These are phyloP conservation scores for Mystacornis crossleyi DNA, from an alignment of 2,113 vertebrate species.

Conservation along the genomic window DNA sequence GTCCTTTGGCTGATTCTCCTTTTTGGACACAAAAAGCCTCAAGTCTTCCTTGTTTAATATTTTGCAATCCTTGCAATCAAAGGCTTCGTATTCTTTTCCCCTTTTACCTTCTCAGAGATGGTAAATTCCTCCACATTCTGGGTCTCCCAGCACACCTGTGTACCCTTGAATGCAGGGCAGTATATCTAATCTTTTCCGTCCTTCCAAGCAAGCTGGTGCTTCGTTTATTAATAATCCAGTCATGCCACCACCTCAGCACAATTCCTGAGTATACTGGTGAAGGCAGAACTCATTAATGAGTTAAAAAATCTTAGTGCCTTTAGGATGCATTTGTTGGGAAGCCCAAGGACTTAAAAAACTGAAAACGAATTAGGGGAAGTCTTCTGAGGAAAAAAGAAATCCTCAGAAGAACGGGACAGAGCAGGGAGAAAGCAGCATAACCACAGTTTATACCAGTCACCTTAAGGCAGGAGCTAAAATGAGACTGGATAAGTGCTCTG, in stretches of 20 bases:
- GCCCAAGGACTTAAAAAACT: neutral
- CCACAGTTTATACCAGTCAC: neutral
- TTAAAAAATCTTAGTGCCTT: neutral
- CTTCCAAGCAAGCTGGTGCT: neutral
- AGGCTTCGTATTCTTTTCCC: neutral
- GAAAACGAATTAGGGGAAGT: neutral
- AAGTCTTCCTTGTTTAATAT: neutral
- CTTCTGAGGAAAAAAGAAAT: neutral
- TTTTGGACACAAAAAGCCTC: neutral
- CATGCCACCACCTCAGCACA: neutral
- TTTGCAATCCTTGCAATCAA: neutral
- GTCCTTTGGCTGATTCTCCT: neutral
- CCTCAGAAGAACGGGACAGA: neutral
- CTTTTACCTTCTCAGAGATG: neutral
- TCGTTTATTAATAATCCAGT: neutral
- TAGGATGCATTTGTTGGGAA: neutral
- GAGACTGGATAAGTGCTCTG: neutral
- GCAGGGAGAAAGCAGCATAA: neutral
- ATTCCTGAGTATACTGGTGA: neutral
- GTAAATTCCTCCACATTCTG: neutral
- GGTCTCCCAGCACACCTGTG: neutral
- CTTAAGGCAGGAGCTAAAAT: slow-evolving; percentile 13
- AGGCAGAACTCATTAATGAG: neutral
- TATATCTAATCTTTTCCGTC: neutral
- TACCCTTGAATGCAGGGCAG: neutral